Evolutionary conservation across 2,888 invertebrate genomes (phyloP).

Genomic region (Aplocera efformata): DNA sequence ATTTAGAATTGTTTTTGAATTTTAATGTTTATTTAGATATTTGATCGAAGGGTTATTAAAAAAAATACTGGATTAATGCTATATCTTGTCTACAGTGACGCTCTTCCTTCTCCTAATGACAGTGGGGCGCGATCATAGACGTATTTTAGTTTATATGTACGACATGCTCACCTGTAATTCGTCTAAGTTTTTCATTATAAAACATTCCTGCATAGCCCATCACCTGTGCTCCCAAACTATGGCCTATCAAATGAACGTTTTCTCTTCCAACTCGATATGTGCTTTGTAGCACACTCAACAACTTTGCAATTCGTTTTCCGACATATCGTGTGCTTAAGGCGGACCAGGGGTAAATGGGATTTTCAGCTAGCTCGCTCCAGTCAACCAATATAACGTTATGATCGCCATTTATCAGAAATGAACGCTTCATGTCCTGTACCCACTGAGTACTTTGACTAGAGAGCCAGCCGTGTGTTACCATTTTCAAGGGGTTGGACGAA

Average conservation of each 20-base stretch:
- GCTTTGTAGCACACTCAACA: constrained; percentile 43
- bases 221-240: constrained; percentile 82
- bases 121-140: too few relatives aligned
- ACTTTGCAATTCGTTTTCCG: constrained; percentile 54
- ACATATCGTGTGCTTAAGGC: constrained; percentile 67
- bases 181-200: constrained; percentile 57
- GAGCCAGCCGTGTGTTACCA: constrained; percentile 79
- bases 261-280: constrained; percentile 39
- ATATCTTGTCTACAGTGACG: too few relatives aligned
- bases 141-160: too few relatives aligned
- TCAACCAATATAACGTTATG: constrained; percentile 75
- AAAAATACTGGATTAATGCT: too few relatives aligned
- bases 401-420: constrained; percentile 58
- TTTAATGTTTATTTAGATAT: too few relatives aligned
- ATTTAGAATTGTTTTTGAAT: too few relatives aligned
- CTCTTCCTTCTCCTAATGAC: too few relatives aligned
- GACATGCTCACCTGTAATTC: constrained; percentile 78
- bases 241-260: constrained; percentile 68
- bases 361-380: constrained; percentile 64
- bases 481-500: constrained; percentile 60
- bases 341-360: constrained; percentile 61
- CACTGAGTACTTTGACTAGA: constrained; percentile 57
- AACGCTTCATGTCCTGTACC: constrained; percentile 64
- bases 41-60: too few relatives aligned
- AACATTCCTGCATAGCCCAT: constrained; percentile 81